These are phyloP conservation scores for Smutsia temminckii DNA, from an alignment of 2,797 vertebrate genomes.

Conservation along the genomic window DNA sequence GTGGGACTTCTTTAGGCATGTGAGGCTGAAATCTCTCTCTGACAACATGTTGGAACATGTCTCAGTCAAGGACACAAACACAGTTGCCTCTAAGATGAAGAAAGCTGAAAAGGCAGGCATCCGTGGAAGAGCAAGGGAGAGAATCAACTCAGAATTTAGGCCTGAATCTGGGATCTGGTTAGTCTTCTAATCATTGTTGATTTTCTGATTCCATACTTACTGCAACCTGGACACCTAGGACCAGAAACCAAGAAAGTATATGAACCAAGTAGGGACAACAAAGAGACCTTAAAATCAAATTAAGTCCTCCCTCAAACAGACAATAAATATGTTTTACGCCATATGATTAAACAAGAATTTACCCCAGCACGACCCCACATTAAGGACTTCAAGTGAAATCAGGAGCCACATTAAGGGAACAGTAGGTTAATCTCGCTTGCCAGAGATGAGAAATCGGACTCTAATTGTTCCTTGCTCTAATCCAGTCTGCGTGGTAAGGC, in stretches of 20 bases:
- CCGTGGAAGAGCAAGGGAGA: not conserved
- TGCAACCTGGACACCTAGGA: not conserved
- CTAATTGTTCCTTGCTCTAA: not conserved
- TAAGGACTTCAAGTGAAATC: not conserved
- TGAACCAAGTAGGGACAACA: not conserved
- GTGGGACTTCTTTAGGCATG: constrained; percentile 61
- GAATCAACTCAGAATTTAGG: not conserved
- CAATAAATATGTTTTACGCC: not conserved
- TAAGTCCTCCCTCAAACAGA: not conserved
- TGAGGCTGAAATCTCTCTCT: constrained; percentile 79
- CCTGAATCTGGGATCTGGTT: not conserved
- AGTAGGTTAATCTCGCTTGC: not conserved
- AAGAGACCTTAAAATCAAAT: constrained; percentile 21
- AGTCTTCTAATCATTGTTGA: not conserved
- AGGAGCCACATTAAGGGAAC: not conserved
- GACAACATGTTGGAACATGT: constrained; percentile 76
- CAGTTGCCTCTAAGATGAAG: constrained; percentile 37
- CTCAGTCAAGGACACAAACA: constrained; percentile 67
- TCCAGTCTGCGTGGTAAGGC: not conserved
- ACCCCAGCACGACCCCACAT: not conserved
- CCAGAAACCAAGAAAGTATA: not conserved
- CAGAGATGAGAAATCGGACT: not conserved
- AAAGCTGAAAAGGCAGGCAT: not conserved
- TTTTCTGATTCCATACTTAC: not conserved
- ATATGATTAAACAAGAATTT: not conserved